Evolutionary conservation across 2,888 invertebrate species (phyloP), one percentile per base, ranked within the genome.

Genomic region (Rotaria magnacalcarata): DNA sequence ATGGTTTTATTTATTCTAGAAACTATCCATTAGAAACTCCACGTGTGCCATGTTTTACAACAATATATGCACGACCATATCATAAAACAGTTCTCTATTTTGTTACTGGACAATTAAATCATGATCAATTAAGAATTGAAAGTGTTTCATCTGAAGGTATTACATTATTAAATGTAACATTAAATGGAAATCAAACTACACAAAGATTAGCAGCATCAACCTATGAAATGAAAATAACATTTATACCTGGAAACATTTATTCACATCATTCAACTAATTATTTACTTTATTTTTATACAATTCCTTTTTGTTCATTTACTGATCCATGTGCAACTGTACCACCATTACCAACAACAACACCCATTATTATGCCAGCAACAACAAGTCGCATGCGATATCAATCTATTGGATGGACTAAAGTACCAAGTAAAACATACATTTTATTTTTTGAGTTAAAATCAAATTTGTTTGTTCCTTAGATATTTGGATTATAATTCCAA

Each of bases 401-500:
- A 47, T 47, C 80, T 7, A 10, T 47, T 47, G 80, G 80, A 47
- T 80, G 80, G 80, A 80, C 80, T 47, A 24, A 11, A 47, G 19
- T 80, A n/a, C 10, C 80, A n/a, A 80, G 80, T 80, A 3, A 80
- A 7, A 21, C 0, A 74, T 2, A 27, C n/a, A 5, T 27, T 56
- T 56, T 7, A 27, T 75, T 19, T 41, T 21, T 43, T 80, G 5
- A 2, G 6, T 24, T 47, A 16, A 52, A 4, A 11, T 47, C 14
- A 6, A 3, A n/a, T n/a, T 24, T 47, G 1, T 11, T 24, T 80
- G 4, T 80, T 24, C 3, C 47, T 10, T 80, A 80, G 80, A 47
- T 80, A 80, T 80, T 24, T 80, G 80, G 80, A 80, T 80, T 47
- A 14, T 80, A 24, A 80, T 80, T 80, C 80, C 80, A 80, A 80